A percentile compares a stretch with the other conserved stretches of the same genome.
Conservation (phyloP, 2,888 invertebrate genomes). For the Oscheius sp. region DNA sequence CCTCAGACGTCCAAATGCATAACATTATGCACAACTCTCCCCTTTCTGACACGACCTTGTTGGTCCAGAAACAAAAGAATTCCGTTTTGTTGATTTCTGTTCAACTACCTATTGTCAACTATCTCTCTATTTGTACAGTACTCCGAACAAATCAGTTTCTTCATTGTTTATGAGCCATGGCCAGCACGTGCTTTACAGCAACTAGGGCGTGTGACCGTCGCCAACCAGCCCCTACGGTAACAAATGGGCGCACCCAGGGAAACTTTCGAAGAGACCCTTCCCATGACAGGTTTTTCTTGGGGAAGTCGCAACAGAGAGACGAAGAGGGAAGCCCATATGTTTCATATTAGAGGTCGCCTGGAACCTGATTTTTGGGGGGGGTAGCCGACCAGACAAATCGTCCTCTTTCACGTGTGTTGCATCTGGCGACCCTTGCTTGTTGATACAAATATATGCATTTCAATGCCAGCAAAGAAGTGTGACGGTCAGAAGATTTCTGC, state of each 20-base stretch:
- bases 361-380: too few relatives aligned
- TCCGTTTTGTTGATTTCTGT: too few relatives aligned
- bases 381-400: too few relatives aligned
- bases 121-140: too few relatives aligned
- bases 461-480: slow-evolving; percentile 17
- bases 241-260: slow-evolving; percentile 21
- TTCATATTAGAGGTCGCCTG: too few relatives aligned
- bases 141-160: neutral
- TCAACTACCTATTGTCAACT: too few relatives aligned
- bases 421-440: slow-evolving; percentile 1
- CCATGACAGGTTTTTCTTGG: slow-evolving; percentile 5
- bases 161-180: slow-evolving; percentile 24
- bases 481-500: slow-evolving; percentile 19
- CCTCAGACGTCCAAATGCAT: too few relatives aligned
- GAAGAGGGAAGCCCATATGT: too few relatives aligned
- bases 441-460: slow-evolving; percentile 25
- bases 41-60: too few relatives aligned
- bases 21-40: too few relatives aligned
- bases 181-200: slow-evolving; percentile 31
- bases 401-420: too few relatives aligned
- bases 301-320: neutral
- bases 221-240: slow-evolving; percentile 20
- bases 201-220: slow-evolving; percentile 4
- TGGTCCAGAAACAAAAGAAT: too few relatives aligned
- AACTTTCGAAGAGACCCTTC: slow-evolving; percentile 4